Evolutionary conservation across 1,140 invertebrate species (phyloP).

Genomic region (Brachionus paranguensis): DNA sequence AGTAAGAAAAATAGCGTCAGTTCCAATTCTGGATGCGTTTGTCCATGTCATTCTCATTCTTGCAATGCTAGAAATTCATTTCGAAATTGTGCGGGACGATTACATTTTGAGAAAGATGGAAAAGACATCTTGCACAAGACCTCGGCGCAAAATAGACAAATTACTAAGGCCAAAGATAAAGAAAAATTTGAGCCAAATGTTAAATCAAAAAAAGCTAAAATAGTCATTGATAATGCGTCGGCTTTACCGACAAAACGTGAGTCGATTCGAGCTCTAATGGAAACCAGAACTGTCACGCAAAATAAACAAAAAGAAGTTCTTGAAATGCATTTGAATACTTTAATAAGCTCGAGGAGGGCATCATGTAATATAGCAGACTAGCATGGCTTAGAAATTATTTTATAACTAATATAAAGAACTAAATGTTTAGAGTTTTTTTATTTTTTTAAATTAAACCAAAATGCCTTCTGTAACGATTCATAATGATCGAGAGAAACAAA

Average conservation of each 20-base stretch:
- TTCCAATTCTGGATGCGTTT: background rate
- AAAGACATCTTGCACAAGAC: background rate
- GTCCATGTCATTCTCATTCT: slow-evolving; percentile 16
- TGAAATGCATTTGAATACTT: slow-evolving; percentile 38
- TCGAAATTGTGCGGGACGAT: background rate
- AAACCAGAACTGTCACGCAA: slow-evolving; percentile 3
- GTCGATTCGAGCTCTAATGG: slow-evolving; percentile 27
- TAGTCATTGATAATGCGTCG: slow-evolving; percentile 18
- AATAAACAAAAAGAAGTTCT: slow-evolving; percentile 34
- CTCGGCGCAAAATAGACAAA: slow-evolving; percentile 24
- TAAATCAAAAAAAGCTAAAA: slow-evolving; percentile 27
- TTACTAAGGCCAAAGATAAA: background rate
- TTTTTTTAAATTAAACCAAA: background rate
- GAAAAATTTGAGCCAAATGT: background rate
- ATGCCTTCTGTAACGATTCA: background rate
- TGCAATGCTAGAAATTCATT: background rate
- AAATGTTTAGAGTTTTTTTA: background rate
- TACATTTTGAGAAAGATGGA: background rate
- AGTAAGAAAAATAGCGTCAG: background rate
- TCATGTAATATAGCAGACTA: background rate
- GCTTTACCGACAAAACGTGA: slow-evolving; percentile 30
- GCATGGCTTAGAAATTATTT: background rate
- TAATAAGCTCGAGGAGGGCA: slow-evolving; percentile 9
- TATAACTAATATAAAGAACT: background rate
- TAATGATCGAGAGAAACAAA: no score